phyloP scores from a whole-genome alignment of 2,113 vertebrate genomes.

The Zeus faber region DNA sequence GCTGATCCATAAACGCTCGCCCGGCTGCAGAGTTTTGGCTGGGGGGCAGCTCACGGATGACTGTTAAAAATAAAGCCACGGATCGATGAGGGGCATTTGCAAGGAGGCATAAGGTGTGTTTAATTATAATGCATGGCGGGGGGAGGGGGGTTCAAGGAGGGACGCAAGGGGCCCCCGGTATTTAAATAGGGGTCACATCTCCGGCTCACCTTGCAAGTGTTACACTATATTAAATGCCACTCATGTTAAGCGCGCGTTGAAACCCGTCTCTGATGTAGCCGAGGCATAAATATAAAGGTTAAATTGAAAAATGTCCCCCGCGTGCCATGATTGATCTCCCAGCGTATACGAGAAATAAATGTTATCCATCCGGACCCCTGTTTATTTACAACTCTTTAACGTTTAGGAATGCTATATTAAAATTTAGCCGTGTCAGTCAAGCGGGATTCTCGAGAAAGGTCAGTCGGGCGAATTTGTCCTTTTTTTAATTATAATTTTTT shows the following conservation, averaged over 20 bases:
- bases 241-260: conserved; percentile 88
- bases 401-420: conserved; percentile 61
- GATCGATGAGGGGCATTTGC: conserved; percentile 97
- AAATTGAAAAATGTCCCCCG: conserved; percentile 90
- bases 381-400: conserved; percentile 45
- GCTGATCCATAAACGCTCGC: conserved; percentile 90
- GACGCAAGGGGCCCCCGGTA: conserved; percentile 66
- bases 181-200: conserved; percentile 99
- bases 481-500: too few species aligned
- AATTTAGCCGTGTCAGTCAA: conserved; percentile 70
- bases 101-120: conserved; percentile 91
- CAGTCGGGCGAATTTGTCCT: conserved; percentile 62
- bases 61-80: conserved; percentile 86
- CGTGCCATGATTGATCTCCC: conserved; percentile 92
- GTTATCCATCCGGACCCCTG: conserved; percentile 60
- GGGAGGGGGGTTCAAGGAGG: conserved; percentile 60
- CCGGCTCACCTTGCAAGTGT: conserved; percentile 88
- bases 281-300: conserved; percentile 82
- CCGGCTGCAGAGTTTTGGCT: conserved; percentile 84
- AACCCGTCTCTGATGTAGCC: conserved; percentile 79
- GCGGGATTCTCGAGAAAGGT: conserved; percentile 72
- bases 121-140: conserved; percentile 92
- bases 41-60: conserved; percentile 85
- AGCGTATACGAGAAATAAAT: conserved; percentile 79
- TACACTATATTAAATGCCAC: conserved; percentile 97